Conservation (phyloP, 2,888 invertebrate species). For the Leptogaster cylindrica region DNA sequence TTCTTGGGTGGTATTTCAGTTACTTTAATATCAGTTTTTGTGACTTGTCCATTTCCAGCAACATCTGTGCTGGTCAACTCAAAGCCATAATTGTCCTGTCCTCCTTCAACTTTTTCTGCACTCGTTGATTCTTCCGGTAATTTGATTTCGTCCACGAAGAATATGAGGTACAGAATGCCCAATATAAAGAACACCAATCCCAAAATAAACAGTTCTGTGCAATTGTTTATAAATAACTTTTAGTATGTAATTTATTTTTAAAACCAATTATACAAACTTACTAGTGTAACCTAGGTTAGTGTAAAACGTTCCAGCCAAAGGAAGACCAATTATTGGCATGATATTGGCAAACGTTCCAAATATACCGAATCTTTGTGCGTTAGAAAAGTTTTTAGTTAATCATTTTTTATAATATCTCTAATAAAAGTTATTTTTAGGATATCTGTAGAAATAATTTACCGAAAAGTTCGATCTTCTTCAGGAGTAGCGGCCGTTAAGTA, state of each 20-base stretch:
- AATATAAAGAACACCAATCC: conserved; percentile 57
- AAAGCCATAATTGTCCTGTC: conserved; percentile 46
- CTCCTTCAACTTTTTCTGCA: conserved; percentile 3
- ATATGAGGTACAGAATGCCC: conserved; percentile 58
- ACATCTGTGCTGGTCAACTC: conserved; percentile 13
- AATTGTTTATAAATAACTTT: not conserved
- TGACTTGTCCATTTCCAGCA: not conserved
- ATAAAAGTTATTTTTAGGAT: no score
- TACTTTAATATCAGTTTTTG: not conserved
- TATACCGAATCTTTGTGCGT: conserved; percentile 61
- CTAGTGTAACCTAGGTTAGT: conserved; percentile 57
- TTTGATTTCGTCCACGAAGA: conserved; percentile 56
- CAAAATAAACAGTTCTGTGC: conserved; percentile 57
- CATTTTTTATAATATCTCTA: no score
- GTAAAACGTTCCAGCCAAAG: conserved; percentile 57
- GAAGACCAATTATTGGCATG: conserved; percentile 57
- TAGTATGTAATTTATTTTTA: not conserved
- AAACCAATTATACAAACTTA: conserved; percentile 49
- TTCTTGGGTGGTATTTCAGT: not conserved
- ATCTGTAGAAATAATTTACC: no score
- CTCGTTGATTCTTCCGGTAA: conserved; percentile 46
- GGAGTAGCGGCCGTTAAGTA: conserved; percentile 60
- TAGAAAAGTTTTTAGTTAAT: not conserved
- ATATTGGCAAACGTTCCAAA: conserved; percentile 59
- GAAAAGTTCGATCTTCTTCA: conserved; percentile 59